Base-by-base conservation (phyloP, 2,797 vertebrate species). In the Diceros bicornis region DNA sequence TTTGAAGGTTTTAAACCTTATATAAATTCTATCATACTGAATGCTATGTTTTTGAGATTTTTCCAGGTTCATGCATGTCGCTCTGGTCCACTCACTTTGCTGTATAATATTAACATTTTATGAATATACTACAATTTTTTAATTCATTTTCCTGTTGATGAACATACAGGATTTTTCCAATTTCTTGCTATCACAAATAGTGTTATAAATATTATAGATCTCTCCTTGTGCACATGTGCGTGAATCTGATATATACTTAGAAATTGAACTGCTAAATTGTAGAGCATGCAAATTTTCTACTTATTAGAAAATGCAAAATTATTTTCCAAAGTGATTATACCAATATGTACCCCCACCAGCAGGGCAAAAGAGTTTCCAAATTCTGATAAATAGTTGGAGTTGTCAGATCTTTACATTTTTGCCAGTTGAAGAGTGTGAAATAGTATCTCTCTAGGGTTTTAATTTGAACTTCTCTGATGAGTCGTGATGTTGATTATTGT, bases 401-500 rank as follows among this genome's bases (percentile, higher is more conserved):
- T 44, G 1, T 52, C 62, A 41, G 62, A 55, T 29, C 52, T 66
- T 47, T 4, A 32, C 41, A 7, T 32, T 75, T 75, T 34, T 85
- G 59, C 52, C 93, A 47, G 0, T 4, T n/a, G 50, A 29, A 85
- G 13, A 62, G 41, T 21, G 12, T 18, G 20, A 55, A n/a, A 47
- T 0, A 5, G 13, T 17, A 6, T 34, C 4, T 41, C 21, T 0
- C 34, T 1, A 0, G 10, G 69, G 27, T 64, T 41, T 74, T 50
- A 23, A 17, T 6, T 0, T 25, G 62, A 72, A 14, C 16, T 11
- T 55, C 82, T 59, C 71, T 13, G 50, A 82, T n/a, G 13, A 74
- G 55, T 12, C 14, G 17, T 18, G n/a, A n/a, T 52, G 17, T 4
- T 5, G 16, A 27, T 11, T 47, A 2, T 6, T 7, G 0, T 32